A percentile compares a stretch with the other conserved stretches of the same genome.
Conservation (phyloP, 2,113 vertebrate genomes). For the Mustela lutreola region DNA sequence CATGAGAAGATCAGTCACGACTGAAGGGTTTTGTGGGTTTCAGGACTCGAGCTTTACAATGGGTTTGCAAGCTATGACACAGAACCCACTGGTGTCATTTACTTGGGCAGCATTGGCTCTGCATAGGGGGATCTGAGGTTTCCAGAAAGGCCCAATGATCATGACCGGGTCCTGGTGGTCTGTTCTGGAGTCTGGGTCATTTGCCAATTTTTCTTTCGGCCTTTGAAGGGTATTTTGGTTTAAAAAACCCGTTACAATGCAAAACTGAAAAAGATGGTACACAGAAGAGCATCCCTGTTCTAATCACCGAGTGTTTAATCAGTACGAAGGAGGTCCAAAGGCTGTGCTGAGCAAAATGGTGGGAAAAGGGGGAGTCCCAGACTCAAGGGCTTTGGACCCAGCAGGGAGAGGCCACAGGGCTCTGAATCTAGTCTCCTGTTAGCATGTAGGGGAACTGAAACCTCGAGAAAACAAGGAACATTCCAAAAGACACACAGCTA, state of each 20-base stretch:
- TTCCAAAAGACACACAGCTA: background rate
- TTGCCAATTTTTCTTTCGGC: background rate
- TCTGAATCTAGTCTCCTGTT: background rate
- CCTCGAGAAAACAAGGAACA: background rate
- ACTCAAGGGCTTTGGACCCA: background rate
- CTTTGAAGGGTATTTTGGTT: conserved; percentile 47
- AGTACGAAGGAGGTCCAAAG: background rate
- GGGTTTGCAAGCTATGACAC: background rate
- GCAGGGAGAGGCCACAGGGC: background rate
- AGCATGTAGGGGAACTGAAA: background rate
- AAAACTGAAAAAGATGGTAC: background rate
- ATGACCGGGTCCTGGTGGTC: background rate
- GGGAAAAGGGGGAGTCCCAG: background rate
- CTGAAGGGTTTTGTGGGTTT: background rate
- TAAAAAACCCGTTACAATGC: conserved; percentile 23
- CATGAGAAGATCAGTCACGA: too few species aligned
- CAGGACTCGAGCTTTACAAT: background rate
- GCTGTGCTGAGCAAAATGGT: background rate
- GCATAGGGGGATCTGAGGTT: background rate
- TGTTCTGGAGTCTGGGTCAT: background rate
- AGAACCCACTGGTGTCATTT: background rate
- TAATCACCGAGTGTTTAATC: background rate
- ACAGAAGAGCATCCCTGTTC: background rate
- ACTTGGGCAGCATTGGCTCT: background rate
- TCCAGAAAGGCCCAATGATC: background rate